Percentiles rank a stretch among this genome's conserved stretches.
Evolutionary conservation across 2,888 invertebrate species (phyloP).

Genomic region (Priocnemis perturbator): DNA sequence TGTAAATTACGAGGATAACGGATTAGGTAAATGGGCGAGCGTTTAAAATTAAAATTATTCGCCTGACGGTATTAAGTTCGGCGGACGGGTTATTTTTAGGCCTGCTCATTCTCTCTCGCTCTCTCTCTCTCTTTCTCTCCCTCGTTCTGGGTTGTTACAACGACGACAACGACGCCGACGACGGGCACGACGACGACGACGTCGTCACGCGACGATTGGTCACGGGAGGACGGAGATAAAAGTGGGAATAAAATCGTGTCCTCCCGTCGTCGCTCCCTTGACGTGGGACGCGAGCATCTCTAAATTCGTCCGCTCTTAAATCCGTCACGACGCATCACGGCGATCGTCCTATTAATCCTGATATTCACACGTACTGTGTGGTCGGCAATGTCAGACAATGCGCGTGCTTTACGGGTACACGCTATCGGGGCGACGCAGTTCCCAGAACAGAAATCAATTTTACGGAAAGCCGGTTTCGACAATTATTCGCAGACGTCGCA

Average conservation of each 20-base stretch:
- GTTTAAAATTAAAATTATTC: not conserved
- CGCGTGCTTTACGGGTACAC: too few species aligned
- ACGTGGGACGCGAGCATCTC: constrained; percentile 52
- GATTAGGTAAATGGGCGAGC: too few species aligned
- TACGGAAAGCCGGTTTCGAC: too few species aligned
- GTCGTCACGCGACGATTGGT: constrained; percentile 47
- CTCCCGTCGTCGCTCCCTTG: constrained; percentile 27
- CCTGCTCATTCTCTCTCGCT: constrained; percentile 22
- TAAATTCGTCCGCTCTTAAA: constrained; percentile 62
- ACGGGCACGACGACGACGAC: constrained; percentile 11
- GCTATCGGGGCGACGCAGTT: too few species aligned
- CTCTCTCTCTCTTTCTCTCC: not conserved
- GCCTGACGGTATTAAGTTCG: constrained; percentile 11
- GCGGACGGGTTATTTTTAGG: constrained; percentile 1
- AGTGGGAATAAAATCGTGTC: constrained; percentile 45
- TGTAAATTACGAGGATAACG: too few species aligned
- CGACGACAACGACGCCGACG: constrained; percentile 24
- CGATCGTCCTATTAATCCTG: constrained; percentile 61
- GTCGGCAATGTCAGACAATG: too few species aligned
- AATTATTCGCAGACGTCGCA: too few species aligned
- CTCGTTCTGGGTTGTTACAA: not conserved
- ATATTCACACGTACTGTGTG: constrained; percentile 17
- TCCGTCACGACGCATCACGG: constrained; percentile 60
- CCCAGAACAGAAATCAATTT: too few species aligned
- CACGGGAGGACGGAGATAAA: constrained; percentile 48